A percentile compares a stretch with the other conserved stretches of the same genome.
phyloP scores from a whole-genome alignment of 2,797 vertebrate genomes.

The Sebastes trivittatus region DNA sequence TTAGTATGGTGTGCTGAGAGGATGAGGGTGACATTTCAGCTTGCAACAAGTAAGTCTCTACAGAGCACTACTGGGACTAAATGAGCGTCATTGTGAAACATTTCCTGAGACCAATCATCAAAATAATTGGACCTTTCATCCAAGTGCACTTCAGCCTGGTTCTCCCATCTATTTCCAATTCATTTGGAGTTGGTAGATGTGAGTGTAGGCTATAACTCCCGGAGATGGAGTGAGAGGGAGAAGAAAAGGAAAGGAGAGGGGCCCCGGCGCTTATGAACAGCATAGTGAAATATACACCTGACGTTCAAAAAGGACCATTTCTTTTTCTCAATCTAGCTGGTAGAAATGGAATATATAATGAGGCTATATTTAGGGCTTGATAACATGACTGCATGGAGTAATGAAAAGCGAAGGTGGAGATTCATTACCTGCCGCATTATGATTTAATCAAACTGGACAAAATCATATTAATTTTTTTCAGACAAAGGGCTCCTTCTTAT shows the following conservation, averaged over 20 bases:
- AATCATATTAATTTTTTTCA: conserved; percentile 79
- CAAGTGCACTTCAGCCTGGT: conserved; percentile 50
- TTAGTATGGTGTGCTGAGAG: background rate
- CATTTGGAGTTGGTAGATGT: conserved; percentile 55
- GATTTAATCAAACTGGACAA: conserved; percentile 84
- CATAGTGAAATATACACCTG: conserved; percentile 82
- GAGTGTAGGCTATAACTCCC: conserved; percentile 65
- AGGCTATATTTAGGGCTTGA: conserved; percentile 84
- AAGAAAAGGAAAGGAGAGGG: conserved; percentile 42
- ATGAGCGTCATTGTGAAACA: conserved; percentile 54
- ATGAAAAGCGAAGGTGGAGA: conserved; percentile 79
- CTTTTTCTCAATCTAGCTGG: conserved; percentile 60
- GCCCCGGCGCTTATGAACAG: conserved; percentile 53
- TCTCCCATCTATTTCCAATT: conserved; percentile 70
- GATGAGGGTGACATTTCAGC: conserved; percentile 24
- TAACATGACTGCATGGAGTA: conserved; percentile 76
- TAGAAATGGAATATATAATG: conserved; percentile 85
- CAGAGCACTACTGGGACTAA: conserved; percentile 32
- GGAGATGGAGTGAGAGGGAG: conserved; percentile 46
- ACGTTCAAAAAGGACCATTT: conserved; percentile 68
- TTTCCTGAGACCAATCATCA: conserved; percentile 64
- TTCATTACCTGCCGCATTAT: conserved; percentile 85
- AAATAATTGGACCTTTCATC: conserved; percentile 72
- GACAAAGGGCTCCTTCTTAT: conserved; percentile 73
- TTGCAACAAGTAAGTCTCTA: conserved; percentile 14